Evolutionary conservation across 2,797 vertebrate genomes (phyloP).

Genomic region (Caiman crocodilus): DNA sequence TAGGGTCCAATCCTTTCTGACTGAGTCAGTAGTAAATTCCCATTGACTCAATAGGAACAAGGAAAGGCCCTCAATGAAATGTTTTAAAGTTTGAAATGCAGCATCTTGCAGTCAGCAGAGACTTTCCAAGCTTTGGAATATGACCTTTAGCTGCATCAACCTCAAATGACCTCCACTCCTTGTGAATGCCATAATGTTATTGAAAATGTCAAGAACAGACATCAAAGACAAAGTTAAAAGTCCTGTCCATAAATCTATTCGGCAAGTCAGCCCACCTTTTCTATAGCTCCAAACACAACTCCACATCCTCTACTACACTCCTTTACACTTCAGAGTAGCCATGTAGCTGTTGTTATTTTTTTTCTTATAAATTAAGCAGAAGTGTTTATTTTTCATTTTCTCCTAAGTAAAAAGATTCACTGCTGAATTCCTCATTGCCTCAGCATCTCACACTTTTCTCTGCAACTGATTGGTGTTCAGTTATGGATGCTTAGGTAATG

Average conservation of each 20-base stretch:
- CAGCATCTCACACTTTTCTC: background rate
- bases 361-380: conserved; percentile 11
- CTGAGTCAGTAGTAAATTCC: background rate
- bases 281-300: conserved; percentile 36
- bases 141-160: conserved; percentile 46
- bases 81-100: conserved; percentile 9
- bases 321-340: conserved; percentile 27
- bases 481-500: background rate
- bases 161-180: conserved; percentile 74
- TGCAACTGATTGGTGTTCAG: background rate
- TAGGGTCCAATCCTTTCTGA: background rate
- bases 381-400: conserved; percentile 25
- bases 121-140: conserved; percentile 48
- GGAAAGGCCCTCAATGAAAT: background rate
- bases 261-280: conserved; percentile 62
- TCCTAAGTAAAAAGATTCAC: background rate
- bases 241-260: conserved; percentile 64
- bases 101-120: conserved; percentile 32
- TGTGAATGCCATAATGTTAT: conserved; percentile 68
- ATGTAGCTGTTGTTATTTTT: background rate
- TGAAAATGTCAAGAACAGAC: conserved; percentile 71
- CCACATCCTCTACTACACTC: conserved; percentile 40
- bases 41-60: conserved; percentile 19
- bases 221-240: conserved; percentile 75
- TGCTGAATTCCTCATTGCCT: background rate